Evolutionary conservation across 53 echinoderm and acorn worm genomes (phyloP).

Genomic region (Apostichopus leukothele): DNA sequence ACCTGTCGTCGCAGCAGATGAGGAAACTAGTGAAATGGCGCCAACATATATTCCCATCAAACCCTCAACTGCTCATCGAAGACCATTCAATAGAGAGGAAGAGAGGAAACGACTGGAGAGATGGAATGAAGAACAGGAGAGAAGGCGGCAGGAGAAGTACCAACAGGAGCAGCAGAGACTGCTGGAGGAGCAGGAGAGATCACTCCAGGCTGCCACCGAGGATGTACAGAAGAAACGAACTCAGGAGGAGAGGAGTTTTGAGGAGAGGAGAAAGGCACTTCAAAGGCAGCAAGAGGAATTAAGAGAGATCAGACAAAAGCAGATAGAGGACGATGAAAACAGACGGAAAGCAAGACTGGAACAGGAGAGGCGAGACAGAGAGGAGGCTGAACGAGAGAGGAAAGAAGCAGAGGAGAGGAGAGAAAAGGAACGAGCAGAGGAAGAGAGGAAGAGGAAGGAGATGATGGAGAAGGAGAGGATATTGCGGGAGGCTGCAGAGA

Average conservation of each 20-base stretch:
- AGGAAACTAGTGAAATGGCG: conserved; percentile 20
- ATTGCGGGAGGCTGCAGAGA: conserved; percentile 53
- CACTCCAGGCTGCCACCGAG: conserved; percentile 63
- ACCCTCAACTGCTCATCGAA: conserved; percentile 18
- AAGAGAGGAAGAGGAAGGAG: conserved; percentile 51
- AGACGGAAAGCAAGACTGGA: conserved; percentile 59
- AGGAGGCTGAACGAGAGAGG: conserved; percentile 66
- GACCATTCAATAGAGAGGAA: conserved; percentile 73
- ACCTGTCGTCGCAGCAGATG: not conserved
- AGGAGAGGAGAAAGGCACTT: conserved; percentile 64
- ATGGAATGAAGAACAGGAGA: conserved; percentile 94
- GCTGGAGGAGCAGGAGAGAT: conserved; percentile 69
- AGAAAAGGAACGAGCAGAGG: conserved; percentile 48
- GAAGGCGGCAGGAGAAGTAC: conserved; percentile 76
- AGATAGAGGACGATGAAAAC: conserved; percentile 63
- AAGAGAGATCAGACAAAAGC: conserved; percentile 58
- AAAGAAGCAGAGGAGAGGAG: conserved; percentile 52
- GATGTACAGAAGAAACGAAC: conserved; percentile 68
- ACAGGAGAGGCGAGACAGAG: conserved; percentile 48
- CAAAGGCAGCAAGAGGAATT: conserved; percentile 74
- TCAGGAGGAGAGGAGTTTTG: conserved; percentile 61
- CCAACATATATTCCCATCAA: conserved; percentile 8
- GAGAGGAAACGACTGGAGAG: conserved; percentile 86
- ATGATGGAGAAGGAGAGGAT: conserved; percentile 49
- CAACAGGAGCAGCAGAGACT: conserved; percentile 82